Percentiles rank a stretch among this genome's conserved stretches.
Conservation (phyloP, 2,888 invertebrate genomes). For the Lathronympha strigana region DNA sequence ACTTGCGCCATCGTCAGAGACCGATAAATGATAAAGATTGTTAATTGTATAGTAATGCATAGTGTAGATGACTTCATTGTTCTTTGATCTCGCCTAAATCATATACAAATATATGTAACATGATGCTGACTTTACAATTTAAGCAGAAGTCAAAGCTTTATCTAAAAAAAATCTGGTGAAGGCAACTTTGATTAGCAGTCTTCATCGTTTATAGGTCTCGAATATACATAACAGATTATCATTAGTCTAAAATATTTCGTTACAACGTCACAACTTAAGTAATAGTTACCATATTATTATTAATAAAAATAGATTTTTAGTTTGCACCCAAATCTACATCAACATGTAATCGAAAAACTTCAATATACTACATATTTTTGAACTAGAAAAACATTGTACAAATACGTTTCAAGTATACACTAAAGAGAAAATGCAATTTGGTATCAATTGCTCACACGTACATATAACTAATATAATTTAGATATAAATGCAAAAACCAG, state of each 20-base stretch:
- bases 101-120: not conserved
- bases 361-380: slow-evolving; percentile 44
- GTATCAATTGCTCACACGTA: slow-evolving; percentile 13
- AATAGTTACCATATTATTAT: slow-evolving; percentile 43
- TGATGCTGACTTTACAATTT: not conserved
- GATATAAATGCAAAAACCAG: slow-evolving; percentile 27
- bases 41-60: not conserved
- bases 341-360: slow-evolving; percentile 51
- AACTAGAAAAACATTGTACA: slow-evolving; percentile 39
- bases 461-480: not conserved
- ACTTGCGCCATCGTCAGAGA: slow-evolving; percentile 43
- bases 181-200: not conserved
- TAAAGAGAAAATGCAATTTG: slow-evolving; percentile 23
- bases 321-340: slow-evolving; percentile 53
- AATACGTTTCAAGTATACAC: slow-evolving; percentile 22
- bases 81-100: not conserved
- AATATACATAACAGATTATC: slow-evolving; percentile 62
- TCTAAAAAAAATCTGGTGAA: not conserved
- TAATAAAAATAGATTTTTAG: slow-evolving; percentile 62
- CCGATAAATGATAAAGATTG: not conserved
- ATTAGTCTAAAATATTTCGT: slow-evolving; percentile 59
- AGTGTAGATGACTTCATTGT: not conserved
- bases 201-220: slow-evolving; percentile 47
- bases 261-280: slow-evolving; percentile 48
- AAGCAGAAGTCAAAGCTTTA: not conserved